A percentile compares a stretch with the other conserved stretches of the same genome.
These are phyloP conservation scores for Etheostoma cragini DNA, from an alignment of 2,113 vertebrate species.

Conservation along the genomic window DNA sequence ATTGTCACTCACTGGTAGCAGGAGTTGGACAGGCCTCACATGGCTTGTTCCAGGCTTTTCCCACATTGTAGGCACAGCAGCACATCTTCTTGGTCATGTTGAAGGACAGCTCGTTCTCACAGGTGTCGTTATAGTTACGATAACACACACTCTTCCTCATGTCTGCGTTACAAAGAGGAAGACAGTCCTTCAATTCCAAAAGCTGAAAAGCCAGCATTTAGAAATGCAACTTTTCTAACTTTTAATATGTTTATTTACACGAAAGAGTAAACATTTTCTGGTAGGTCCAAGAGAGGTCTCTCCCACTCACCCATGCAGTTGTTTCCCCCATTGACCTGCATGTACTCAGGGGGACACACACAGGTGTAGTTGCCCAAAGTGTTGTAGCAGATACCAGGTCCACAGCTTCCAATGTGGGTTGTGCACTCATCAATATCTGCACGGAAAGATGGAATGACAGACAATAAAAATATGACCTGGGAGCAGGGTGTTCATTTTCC, in stretches of 20 bases:
- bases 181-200: background rate
- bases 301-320: conserved; percentile 91
- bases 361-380: conserved; percentile 95
- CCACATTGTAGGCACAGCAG: conserved; percentile 95
- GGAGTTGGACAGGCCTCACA: conserved; percentile 93
- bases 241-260: background rate
- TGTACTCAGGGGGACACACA: conserved; percentile 93
- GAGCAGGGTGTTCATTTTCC: background rate
- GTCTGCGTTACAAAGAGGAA: conserved; percentile 71
- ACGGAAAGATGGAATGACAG: background rate
- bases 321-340: conserved; percentile 94
- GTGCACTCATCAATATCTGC: conserved; percentile 94
- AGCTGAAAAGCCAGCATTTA: too few relatives aligned
- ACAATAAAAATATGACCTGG: background rate
- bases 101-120: conserved; percentile 92
- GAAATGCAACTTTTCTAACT: background rate
- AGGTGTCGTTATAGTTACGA: conserved; percentile 92
- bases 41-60: conserved; percentile 95
- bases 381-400: conserved; percentile 95
- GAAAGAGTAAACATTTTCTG: background rate
- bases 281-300: background rate
- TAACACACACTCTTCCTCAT: conserved; percentile 95
- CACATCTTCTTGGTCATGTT: conserved; percentile 97
- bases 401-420: conserved; percentile 89
- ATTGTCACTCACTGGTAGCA: conserved; percentile 87